These are phyloP conservation scores for Apocrypta bakeri DNA, from an alignment of 1,140 invertebrate genomes.

Conservation along the genomic window DNA sequence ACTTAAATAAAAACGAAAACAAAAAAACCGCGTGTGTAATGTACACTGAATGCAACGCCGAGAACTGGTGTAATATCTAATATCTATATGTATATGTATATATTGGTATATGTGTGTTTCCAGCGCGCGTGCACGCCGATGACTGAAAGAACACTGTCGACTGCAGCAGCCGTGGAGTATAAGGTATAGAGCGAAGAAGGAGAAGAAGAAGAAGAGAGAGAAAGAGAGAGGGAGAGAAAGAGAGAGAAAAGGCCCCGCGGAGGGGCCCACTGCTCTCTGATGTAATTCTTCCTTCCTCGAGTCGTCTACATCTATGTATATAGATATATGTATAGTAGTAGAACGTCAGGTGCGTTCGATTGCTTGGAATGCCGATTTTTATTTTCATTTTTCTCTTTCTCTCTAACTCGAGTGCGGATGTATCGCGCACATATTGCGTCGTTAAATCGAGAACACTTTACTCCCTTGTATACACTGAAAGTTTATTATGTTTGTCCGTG, in stretches of 20 bases:
- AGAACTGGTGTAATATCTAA: too few species aligned
- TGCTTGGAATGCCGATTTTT: neutral
- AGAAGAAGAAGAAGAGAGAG: conserved; percentile 38
- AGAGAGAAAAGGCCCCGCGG: conserved; percentile 29
- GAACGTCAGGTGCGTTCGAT: conserved; percentile 6
- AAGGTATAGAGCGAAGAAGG: conserved; percentile 8
- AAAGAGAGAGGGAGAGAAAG: conserved; percentile 46
- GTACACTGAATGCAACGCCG: too few species aligned
- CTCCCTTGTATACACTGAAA: too few species aligned
- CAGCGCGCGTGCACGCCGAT: conserved; percentile 57
- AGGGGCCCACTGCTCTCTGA: conserved; percentile 49
- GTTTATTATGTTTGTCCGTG: too few species aligned
- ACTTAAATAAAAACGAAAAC: neutral
- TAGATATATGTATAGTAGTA: neutral
- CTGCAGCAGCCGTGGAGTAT: conserved; percentile 12
- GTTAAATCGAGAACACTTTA: too few species aligned
- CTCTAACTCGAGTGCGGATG: neutral
- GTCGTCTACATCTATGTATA: neutral
- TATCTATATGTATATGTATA: neutral
- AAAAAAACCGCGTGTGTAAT: neutral
- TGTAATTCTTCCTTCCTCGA: conserved; percentile 23
- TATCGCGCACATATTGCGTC: neutral
- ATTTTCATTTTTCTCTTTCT: neutral
- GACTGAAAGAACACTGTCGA: conserved; percentile 57
- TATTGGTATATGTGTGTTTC: neutral